These are phyloP conservation scores for Mustela lutreola DNA, from an alignment of 2,113 vertebrate species.

Conservation along the genomic window DNA sequence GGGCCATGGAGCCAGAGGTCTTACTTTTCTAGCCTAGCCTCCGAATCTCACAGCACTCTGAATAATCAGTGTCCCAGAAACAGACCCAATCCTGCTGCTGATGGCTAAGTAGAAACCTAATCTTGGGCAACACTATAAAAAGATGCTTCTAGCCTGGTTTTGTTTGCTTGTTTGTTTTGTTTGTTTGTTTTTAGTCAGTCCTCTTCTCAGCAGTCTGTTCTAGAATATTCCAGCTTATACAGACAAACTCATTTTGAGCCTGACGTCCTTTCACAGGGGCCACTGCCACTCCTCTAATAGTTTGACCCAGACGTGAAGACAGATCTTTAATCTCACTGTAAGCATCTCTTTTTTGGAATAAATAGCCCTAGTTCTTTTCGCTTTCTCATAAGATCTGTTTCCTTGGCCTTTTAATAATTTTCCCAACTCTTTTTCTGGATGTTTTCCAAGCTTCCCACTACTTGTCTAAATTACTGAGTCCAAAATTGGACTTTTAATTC, in stretches of 20 bases:
- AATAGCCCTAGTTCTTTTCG: slow-evolving; percentile 30
- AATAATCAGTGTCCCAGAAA: slow-evolving; percentile 30
- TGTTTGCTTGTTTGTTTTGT: background rate
- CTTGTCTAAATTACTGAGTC: slow-evolving; percentile 45
- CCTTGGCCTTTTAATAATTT: slow-evolving; percentile 59
- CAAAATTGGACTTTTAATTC: slow-evolving; percentile 40
- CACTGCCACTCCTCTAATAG: background rate
- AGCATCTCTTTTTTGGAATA: slow-evolving; percentile 23
- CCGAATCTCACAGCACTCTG: slow-evolving; percentile 6
- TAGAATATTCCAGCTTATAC: background rate
- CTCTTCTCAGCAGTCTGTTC: background rate
- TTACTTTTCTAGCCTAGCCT: background rate
- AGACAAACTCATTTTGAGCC: background rate
- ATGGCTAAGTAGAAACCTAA: background rate
- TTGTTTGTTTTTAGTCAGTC: background rate
- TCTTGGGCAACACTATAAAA: background rate
- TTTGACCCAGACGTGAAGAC: background rate
- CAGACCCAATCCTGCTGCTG: background rate
- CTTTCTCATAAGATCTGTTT: slow-evolving; percentile 64
- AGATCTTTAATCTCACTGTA: background rate
- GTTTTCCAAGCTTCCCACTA: slow-evolving; percentile 45
- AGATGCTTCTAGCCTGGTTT: background rate
- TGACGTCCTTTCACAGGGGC: background rate
- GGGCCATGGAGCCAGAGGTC: background rate
- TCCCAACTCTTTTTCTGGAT: slow-evolving; percentile 49